phyloP scores from a whole-genome alignment of 2,888 invertebrate genomes.

The Quadroppia sp. region DNA sequence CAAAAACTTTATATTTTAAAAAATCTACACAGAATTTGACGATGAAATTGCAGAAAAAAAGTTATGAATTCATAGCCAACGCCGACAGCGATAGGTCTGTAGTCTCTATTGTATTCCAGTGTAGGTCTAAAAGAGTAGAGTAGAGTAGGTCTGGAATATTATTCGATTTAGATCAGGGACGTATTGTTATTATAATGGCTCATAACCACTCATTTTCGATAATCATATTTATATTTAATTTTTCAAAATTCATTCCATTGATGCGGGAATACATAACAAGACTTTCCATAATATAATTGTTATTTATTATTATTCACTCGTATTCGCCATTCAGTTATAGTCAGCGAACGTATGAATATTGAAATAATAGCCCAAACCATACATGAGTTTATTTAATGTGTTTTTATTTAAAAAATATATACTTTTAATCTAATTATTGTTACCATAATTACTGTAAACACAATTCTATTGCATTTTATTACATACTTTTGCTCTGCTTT shows the following conservation, averaged over 20 bases:
- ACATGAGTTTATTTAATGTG: too few species aligned
- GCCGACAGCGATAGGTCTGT: neutral
- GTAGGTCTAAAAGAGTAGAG: constrained; percentile 5
- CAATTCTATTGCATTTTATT: too few species aligned
- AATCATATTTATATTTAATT: neutral
- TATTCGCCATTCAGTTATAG: too few species aligned
- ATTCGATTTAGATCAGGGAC: constrained; percentile 33
- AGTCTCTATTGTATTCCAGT: neutral
- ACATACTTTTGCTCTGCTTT: neutral
- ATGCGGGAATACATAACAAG: neutral
- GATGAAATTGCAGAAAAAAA: constrained; percentile 22
- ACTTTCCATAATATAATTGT: neutral
- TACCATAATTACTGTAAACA: too few species aligned
- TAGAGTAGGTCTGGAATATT: constrained; percentile 25
- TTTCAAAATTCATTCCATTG: neutral
- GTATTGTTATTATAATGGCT: neutral
- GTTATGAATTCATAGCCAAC: neutral
- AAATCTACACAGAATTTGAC: neutral
- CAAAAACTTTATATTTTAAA: neutral
- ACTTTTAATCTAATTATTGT: too few species aligned
- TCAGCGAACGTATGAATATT: too few species aligned
- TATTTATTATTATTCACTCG: too few species aligned
- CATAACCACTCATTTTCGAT: neutral
- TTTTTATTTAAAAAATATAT: too few species aligned
- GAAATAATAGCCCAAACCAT: too few species aligned